Base-by-base conservation (phyloP, 35 echinoderm and acorn worm species). In the Acanthaster planci region DNA sequence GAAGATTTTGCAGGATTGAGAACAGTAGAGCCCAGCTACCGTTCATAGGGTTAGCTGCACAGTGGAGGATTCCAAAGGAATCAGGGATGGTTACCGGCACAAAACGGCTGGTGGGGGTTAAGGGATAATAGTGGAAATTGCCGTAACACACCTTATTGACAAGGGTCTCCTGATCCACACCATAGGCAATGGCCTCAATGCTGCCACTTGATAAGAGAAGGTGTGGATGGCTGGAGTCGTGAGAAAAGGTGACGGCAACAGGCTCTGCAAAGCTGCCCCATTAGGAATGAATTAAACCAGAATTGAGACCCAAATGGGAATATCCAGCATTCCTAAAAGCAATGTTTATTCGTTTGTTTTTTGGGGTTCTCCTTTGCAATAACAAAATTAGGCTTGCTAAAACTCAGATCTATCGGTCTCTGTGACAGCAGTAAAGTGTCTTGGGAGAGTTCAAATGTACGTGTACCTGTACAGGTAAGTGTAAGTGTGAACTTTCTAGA, bases 91-190 rank as follows among this genome's bases (percentile, higher is more conserved):
- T 2, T 16, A 21, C 19, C 10, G n/a, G n/a, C n/a, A n/a, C n/a
- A n/a, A n/a, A n/a, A n/a, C n/a, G n/a, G n/a, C n/a, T n/a, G n/a
- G n/a, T n/a, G n/a, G n/a, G 10, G 22, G 15, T 27, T n/a, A 10
- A 19, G 12, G 15, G 34, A 84, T 29, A 23, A 79, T 37, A 77
- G 30, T 26, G 14, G 15, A 30, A 80, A n/a, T n/a, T n/a, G n/a
- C n/a, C n/a, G n/a, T n/a, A n/a, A n/a, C 35, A 18, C 38, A 97
- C 94, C 83, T 90, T 91, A 82, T 92, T 92, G 38, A 97, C 88
- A 7, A 97, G 64, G 1, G 60, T 58, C 64, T 97, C 94, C 51
- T 97, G 94, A 38, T 97, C 86, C 17, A 85, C 60, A 32, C 67
- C 67, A 32, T 80, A 54, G 18, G 86, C 81, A 3, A 97, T 37